phyloP scores from a whole-genome alignment of 2,113 vertebrate species.

The Heterocephalus glaber region DNA sequence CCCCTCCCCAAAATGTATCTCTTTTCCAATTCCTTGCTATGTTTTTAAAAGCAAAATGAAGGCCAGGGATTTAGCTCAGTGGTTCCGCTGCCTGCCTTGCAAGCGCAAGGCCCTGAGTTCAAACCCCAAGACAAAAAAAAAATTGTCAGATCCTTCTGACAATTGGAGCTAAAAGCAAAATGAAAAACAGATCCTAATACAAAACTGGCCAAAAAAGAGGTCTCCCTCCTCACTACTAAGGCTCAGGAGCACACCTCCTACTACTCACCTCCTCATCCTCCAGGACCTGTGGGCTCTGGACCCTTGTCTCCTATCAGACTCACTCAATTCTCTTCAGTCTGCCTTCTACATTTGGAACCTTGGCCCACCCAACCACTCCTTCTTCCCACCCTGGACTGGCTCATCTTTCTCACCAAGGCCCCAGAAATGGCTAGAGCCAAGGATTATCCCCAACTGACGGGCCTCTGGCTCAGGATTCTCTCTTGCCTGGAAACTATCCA shows the following conservation, averaged over 20 bases:
- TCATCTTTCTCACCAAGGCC: not conserved
- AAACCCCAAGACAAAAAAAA: no score
- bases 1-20: not conserved
- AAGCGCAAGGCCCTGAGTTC: no score
- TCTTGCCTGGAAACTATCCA: not conserved
- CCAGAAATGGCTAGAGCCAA: not conserved
- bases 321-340: not conserved
- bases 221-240: not conserved
- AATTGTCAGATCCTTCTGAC: no score
- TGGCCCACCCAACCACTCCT: not conserved
- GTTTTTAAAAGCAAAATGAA: conserved; percentile 18
- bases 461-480: not conserved
- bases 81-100: no score
- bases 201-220: conserved; percentile 17
- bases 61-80: no score
- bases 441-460: not conserved
- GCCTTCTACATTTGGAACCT: not conserved
- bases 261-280: not conserved
- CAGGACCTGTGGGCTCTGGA: not conserved
- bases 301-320: not conserved
- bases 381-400: not conserved
- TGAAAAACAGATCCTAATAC: not conserved
- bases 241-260: not conserved
- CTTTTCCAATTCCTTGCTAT: not conserved
- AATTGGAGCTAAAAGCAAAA: conserved; percentile 20